A percentile compares a stretch with the other conserved stretches of the same genome.
phyloP scores from a whole-genome alignment of 2,888 invertebrate species.

The Synanthedon andrenaeformis region DNA sequence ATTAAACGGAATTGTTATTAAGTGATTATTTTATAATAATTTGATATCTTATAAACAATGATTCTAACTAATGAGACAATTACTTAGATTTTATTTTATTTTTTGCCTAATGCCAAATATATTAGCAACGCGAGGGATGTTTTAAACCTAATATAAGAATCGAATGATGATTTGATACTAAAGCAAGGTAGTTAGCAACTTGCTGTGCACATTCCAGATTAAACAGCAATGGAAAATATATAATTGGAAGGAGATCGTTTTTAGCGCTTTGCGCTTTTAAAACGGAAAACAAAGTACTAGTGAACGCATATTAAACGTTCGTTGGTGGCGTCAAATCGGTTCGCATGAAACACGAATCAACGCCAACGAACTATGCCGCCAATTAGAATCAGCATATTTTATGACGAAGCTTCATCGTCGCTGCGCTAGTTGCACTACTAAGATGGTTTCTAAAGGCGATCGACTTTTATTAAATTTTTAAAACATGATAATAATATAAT shows the following conservation, averaged over 20 bases:
- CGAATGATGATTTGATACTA: no score
- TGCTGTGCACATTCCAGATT: not conserved
- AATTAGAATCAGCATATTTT: conserved; percentile 39
- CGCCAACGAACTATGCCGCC: conserved; percentile 45
- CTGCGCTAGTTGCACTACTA: conserved; percentile 3
- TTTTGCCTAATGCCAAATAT: no score
- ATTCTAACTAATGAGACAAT: no score
- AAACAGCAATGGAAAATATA: not conserved
- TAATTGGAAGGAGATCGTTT: not conserved
- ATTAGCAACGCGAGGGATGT: no score
- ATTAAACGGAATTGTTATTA: no score
- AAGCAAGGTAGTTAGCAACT: no score
- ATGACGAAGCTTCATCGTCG: conserved; percentile 28
- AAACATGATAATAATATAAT: no score
- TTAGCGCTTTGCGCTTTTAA: conserved; percentile 2
- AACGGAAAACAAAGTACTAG: conserved; percentile 29
- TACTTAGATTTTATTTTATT: no score
- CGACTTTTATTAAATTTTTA: not conserved
- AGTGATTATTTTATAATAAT: no score
- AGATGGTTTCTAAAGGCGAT: not conserved
- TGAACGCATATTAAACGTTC: conserved; percentile 19
- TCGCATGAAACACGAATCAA: conserved; percentile 24
- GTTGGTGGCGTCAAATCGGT: conserved; percentile 14
- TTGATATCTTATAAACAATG: no score
- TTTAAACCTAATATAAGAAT: no score